These are phyloP conservation scores for Neotoma lepida DNA, from an alignment of 2,113 vertebrate genomes.

Conservation along the genomic window DNA sequence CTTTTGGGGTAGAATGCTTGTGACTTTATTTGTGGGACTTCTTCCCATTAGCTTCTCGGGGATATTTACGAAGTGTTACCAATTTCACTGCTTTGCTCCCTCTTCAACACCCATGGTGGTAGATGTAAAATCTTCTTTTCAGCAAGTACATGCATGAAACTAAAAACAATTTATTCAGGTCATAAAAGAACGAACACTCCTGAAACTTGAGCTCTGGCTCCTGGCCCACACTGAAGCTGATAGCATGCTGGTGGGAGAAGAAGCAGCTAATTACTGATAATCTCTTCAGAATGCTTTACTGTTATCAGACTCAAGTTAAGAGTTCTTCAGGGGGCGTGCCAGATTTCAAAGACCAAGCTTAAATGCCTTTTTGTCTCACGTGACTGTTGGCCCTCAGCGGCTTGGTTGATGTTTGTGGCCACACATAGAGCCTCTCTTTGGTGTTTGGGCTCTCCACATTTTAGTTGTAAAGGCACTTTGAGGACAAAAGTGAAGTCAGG, in stretches of 20 bases:
- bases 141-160: slow-evolving; percentile 55
- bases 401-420: not conserved
- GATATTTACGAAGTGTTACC: not conserved
- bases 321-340: not conserved
- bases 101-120: not conserved
- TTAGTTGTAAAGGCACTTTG: not conserved
- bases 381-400: not conserved
- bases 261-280: slow-evolving; percentile 8
- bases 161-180: slow-evolving; percentile 39
- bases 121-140: slow-evolving; percentile 15
- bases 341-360: not conserved
- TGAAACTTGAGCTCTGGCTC: slow-evolving; percentile 43
- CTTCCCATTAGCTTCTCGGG: not conserved
- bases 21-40: not conserved
- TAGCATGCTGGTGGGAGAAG: not conserved
- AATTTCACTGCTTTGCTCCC: not conserved
- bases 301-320: slow-evolving; percentile 31
- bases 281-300: slow-evolving; percentile 14
- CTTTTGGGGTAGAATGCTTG: slow-evolving; percentile 8
- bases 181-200: not conserved
- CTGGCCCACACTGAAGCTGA: not conserved
- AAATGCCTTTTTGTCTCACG: not conserved
- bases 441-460: not conserved
- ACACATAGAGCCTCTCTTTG: not conserved
- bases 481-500: slow-evolving; percentile 62